Conservation (phyloP, 2,888 invertebrate genomes). For the Drosophila meridionalis region DNA sequence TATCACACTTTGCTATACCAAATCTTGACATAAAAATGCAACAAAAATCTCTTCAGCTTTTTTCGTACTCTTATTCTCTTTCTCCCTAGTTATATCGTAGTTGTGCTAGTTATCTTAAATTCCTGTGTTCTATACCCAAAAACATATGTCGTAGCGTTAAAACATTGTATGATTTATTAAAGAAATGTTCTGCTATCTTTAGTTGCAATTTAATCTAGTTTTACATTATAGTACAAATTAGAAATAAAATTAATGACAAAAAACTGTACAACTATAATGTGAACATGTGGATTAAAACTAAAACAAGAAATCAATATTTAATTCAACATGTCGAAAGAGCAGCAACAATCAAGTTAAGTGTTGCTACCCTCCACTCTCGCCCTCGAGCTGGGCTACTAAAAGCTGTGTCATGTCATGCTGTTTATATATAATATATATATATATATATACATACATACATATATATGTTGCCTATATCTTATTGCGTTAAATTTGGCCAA, state of each 20-base stretch:
- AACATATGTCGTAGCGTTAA: too few relatives aligned
- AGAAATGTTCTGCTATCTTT: too few relatives aligned
- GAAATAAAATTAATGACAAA: not conserved
- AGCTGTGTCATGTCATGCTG: constrained; percentile 19
- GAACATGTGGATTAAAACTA: not conserved
- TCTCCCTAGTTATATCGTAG: too few relatives aligned
- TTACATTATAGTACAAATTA: not conserved
- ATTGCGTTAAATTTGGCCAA: constrained; percentile 34
- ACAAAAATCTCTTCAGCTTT: too few relatives aligned
- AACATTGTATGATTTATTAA: too few relatives aligned
- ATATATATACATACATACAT: not conserved
- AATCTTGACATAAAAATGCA: too few relatives aligned
- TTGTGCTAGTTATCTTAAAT: too few relatives aligned
- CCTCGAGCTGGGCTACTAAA: not conserved
- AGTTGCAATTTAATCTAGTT: too few relatives aligned
- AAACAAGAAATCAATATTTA: not conserved
- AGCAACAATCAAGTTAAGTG: constrained; percentile 5
- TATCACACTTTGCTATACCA: too few relatives aligned
- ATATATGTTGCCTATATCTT: constrained; percentile 19
- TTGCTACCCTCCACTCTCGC: not conserved
- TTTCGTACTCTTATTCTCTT: too few relatives aligned
- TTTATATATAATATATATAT: not conserved
- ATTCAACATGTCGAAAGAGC: not conserved
- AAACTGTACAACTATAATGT: not conserved
- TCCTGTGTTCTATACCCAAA: too few relatives aligned